Base-by-base conservation (phyloP, 2,113 vertebrate genomes). In the Syngnathoides biaculeatus region DNA sequence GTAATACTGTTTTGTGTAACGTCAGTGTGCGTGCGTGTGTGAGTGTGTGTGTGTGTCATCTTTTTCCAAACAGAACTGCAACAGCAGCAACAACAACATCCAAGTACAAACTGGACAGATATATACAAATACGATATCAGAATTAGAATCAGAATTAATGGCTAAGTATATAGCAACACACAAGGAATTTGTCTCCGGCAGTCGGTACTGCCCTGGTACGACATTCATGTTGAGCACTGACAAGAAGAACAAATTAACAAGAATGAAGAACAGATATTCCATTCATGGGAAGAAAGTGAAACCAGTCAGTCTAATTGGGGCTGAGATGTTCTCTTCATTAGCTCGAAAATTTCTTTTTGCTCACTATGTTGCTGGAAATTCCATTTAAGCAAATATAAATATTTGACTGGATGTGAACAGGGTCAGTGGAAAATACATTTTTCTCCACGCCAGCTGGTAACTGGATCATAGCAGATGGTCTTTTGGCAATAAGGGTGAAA, bases 401-500 rank as follows among this genome's bases (percentile, higher is more conserved):
- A 62, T 74, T 59, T 58, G 74, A 73, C 55, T 45, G 14, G 50
- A 59, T 22, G 60, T 77, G 69, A 6, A 40, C 48, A 7, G 35
- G 65, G 75, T 80, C 82, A 14, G 38, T 35, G 58, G 78, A 79
- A 79, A 73, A 75, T 73, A 72, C 73, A 40, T 40, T 61, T 61
- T 22, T 69, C 79, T 71, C 40, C 1, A 11, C 65, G 79, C 68
- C 77, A 81, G 79, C 81, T 84, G 86, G 79, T 82, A 86, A 78
- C 68, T 68, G 63, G 64, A 80, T 82, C 69, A 74, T 62, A 86
- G 80, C 84, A 85, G 85, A 86, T 85, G 80, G 83, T 52, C 26
- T 78, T 24, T 65, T 72, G 60, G 80, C 67, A 83, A 77, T 75
- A 74, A 72, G 59, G 56, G 74, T 74, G 72, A 84, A 78, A 88